Conservation (phyloP, 2,797 vertebrate species). For the Chromis chromis region DNA sequence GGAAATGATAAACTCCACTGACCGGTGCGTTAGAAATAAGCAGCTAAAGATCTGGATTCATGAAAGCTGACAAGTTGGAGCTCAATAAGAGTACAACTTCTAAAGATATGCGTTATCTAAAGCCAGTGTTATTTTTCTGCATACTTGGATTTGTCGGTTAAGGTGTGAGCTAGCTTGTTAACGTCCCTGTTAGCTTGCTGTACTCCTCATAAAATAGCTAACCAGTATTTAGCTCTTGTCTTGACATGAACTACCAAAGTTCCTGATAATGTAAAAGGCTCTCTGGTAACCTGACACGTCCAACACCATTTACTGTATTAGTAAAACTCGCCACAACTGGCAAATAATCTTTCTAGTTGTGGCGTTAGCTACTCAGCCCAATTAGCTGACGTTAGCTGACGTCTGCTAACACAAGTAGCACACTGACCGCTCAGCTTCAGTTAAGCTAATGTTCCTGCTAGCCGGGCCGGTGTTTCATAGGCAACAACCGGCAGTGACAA, state of each 20-base stretch:
- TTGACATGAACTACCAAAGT: slow-evolving; percentile 16
- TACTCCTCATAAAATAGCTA: slow-evolving; percentile 35
- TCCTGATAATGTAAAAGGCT: not conserved
- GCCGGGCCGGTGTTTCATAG: slow-evolving; percentile 76
- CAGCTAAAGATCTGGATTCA: not conserved
- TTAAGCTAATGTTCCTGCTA: slow-evolving; percentile 65
- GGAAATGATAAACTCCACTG: slow-evolving; percentile 67
- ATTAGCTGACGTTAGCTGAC: slow-evolving; percentile 53
- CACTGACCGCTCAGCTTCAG: slow-evolving; percentile 51
- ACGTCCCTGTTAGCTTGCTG: slow-evolving; percentile 51
- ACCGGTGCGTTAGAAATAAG: slow-evolving; percentile 5
- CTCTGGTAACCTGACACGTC: not conserved
- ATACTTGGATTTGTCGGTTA: not conserved
- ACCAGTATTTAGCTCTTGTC: slow-evolving; percentile 23
- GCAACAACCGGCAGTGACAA: slow-evolving; percentile 79
- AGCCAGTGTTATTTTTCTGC: not conserved
- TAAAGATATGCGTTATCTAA: not conserved
- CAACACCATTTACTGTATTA: not conserved
- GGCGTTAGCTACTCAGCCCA: slow-evolving; percentile 2
- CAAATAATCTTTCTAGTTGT: too few species aligned
- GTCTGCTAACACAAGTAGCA: slow-evolving; percentile 43
- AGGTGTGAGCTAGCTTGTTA: slow-evolving; percentile 27
- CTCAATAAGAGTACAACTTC: rapidly evolving
- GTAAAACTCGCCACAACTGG: not conserved
- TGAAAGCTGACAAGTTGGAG: not conserved